Conservation (phyloP, 2,797 vertebrate species). For the Oreochromis grahami region DNA sequence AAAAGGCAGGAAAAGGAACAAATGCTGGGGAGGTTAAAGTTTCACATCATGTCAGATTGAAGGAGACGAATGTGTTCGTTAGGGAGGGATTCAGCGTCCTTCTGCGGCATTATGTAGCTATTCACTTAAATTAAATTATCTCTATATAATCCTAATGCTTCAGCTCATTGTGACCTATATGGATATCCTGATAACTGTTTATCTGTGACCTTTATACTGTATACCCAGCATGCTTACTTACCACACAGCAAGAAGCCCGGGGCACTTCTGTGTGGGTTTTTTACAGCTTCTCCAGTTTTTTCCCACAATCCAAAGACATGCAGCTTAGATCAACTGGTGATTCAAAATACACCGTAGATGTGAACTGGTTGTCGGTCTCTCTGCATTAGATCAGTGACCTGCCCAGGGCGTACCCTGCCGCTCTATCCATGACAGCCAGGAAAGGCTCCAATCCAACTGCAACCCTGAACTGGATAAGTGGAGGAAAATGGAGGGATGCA, state of each 20-base stretch:
- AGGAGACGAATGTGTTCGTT: background rate
- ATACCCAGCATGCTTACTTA: background rate
- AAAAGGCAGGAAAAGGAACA: background rate
- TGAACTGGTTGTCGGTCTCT: background rate
- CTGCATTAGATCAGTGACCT: background rate
- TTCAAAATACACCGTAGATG: background rate
- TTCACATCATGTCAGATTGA: background rate
- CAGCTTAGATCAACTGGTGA: background rate
- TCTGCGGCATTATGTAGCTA: background rate
- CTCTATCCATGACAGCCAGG: background rate
- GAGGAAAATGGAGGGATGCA: background rate
- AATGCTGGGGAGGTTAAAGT: constrained; percentile 2
- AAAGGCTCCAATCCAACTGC: background rate
- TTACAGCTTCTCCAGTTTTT: background rate
- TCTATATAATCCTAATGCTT: background rate
- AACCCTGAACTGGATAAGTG: background rate
- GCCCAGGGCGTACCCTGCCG: background rate
- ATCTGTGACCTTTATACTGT: background rate
- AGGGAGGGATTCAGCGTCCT: background rate
- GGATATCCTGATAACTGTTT: background rate
- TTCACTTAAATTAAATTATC: background rate
- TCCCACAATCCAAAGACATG: background rate
- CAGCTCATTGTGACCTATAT: background rate
- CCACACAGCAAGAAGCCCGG: background rate
- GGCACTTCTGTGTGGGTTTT: background rate